phyloP scores from a whole-genome alignment of 2,888 invertebrate genomes.

The Tetheella fluctuosa region DNA sequence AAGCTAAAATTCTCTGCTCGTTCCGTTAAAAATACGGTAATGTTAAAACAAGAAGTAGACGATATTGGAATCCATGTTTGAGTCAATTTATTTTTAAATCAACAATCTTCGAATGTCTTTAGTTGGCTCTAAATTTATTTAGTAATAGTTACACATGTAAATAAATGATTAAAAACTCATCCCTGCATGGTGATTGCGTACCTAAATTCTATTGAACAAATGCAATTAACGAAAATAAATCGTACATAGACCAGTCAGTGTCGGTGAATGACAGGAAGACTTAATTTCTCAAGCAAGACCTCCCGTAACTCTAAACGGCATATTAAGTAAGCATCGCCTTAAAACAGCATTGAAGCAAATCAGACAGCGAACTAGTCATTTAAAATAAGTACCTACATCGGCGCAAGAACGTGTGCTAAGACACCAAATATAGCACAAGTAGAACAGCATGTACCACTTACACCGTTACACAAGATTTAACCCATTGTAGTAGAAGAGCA shows the following conservation, averaged over 20 bases:
- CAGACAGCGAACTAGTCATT: neutral
- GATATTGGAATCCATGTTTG: no score
- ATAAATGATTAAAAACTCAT: neutral
- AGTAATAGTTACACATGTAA: neutral
- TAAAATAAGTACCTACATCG: constrained; percentile 20
- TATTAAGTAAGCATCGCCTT: neutral
- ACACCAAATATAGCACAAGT: constrained; percentile 38
- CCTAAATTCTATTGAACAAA: neutral
- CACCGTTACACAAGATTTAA: constrained; percentile 35
- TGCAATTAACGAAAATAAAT: neutral
- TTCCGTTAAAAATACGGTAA: no score
- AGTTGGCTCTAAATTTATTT: neutral
- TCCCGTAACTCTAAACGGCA: neutral
- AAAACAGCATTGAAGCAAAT: neutral
- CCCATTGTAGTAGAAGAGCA: constrained; percentile 21
- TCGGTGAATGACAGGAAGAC: no score
- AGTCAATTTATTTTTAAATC: no score
- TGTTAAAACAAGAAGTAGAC: no score
- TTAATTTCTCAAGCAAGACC: neutral
- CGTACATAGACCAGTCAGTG: neutral
- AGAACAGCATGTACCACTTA: constrained; percentile 38
- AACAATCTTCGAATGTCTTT: no score
- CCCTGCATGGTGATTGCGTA: neutral
- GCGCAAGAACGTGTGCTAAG: constrained; percentile 22
- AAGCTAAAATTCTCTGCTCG: no score